Percentiles rank a stretch among this genome's conserved stretches.
Conservation (phyloP, 2,797 vertebrate species). For the Sebastes alutus region DNA sequence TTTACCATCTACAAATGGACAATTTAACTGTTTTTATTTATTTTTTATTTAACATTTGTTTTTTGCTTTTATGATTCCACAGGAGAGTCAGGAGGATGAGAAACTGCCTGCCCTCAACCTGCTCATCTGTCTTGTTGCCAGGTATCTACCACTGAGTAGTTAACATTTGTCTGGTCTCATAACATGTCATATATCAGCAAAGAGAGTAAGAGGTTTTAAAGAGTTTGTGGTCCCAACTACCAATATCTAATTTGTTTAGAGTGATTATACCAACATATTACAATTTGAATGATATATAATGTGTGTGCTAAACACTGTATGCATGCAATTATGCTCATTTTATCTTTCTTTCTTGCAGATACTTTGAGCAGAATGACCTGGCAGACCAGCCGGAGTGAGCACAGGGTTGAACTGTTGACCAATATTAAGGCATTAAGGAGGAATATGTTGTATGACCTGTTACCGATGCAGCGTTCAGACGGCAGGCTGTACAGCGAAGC, state of each 20-base stretch:
- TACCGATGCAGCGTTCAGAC: neutral
- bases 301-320: neutral
- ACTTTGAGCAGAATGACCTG: constrained; percentile 81
- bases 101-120: constrained; percentile 93
- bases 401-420: neutral
- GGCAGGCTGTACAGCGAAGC: neutral
- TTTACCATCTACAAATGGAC: too few relatives aligned
- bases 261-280: neutral
- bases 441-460: neutral
- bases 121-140: constrained; percentile 97
- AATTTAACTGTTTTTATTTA: too few relatives aligned
- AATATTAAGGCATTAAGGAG: neutral
- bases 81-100: constrained; percentile 92
- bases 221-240: neutral
- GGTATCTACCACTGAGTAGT: constrained; percentile 68
- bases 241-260: neutral
- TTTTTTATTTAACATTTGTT: too few relatives aligned
- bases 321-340: neutral
- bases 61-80: constrained; percentile 12
- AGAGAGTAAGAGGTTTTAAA: neutral
- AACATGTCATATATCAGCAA: neutral
- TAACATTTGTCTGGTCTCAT: neutral
- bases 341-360: constrained; percentile 45
- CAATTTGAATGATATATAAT: neutral
- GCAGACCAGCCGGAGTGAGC: constrained; percentile 67